A percentile compares a stretch with the other conserved stretches of the same genome.
These are phyloP conservation scores for Sialia sialis DNA, from an alignment of 2,113 vertebrate genomes.

Conservation along the genomic window DNA sequence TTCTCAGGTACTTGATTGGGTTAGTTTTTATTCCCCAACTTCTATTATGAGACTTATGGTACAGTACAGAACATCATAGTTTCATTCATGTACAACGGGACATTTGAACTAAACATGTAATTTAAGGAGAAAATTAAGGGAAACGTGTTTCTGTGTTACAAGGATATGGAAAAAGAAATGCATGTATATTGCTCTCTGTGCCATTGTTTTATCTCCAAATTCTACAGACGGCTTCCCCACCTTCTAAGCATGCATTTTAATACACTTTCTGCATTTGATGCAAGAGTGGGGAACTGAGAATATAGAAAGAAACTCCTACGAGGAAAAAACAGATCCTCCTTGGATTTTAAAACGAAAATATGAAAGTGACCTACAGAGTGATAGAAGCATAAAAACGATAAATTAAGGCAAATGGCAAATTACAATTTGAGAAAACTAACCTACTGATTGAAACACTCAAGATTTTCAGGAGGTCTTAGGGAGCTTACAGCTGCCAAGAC, in stretches of 20 bases:
- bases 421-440: background rate
- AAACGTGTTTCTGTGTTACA: background rate
- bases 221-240: background rate
- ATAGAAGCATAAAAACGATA: accelerated
- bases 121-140: accelerated
- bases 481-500: background rate
- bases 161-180: background rate
- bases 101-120: background rate
- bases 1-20: accelerated
- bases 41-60: background rate
- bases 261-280: background rate
- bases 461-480: background rate
- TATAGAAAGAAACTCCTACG: background rate
- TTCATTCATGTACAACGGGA: background rate
- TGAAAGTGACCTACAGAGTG: background rate
- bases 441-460: background rate
- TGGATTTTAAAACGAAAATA: background rate
- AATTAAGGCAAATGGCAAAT: background rate
- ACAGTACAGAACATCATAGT: background rate
- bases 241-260: background rate
- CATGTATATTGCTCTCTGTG: background rate
- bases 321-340: background rate
- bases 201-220: background rate
- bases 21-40: background rate
- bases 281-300: background rate